Percentiles rank a stretch among this genome's conserved stretches.
These are phyloP conservation scores for Galeruca laticollis DNA, from an alignment of 2,888 invertebrate species.

Conservation along the genomic window DNA sequence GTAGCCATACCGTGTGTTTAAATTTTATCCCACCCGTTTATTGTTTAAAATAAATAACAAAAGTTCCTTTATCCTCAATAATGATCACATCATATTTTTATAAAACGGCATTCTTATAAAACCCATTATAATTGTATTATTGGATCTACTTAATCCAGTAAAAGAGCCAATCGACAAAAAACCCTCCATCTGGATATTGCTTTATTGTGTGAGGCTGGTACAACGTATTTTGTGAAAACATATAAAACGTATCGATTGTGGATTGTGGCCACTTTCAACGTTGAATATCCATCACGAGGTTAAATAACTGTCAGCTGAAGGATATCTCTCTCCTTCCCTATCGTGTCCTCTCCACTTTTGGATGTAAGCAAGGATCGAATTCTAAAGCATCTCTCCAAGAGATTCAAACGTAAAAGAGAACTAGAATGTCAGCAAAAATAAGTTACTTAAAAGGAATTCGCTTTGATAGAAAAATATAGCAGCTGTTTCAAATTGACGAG, in stretches of 20 bases:
- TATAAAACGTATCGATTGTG: constrained; percentile 44
- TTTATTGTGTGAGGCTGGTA: constrained; percentile 20
- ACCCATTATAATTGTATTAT: not conserved
- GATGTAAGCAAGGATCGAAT: constrained; percentile 31
- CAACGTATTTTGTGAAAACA: constrained; percentile 42
- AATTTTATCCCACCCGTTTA: too few species aligned
- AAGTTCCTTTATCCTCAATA: too few species aligned
- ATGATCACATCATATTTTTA: too few species aligned
- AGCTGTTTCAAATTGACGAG: constrained; percentile 41
- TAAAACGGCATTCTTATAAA: not conserved
- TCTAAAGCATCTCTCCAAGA: constrained; percentile 49
- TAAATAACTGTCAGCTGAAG: constrained; percentile 57
- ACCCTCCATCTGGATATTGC: constrained; percentile 7
- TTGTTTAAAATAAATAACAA: too few species aligned
- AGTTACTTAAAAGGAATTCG: constrained; percentile 53
- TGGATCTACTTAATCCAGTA: not conserved
- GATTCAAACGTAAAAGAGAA: constrained; percentile 51
- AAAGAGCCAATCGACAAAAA: constrained; percentile 13
- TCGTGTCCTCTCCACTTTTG: constrained; percentile 18
- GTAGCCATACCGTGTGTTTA: too few species aligned
- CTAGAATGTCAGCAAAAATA: constrained; percentile 53
- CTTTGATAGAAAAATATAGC: constrained; percentile 46
- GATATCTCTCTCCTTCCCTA: constrained; percentile 46
- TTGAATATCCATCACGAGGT: constrained; percentile 58
- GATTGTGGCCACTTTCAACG: constrained; percentile 40